Evolutionary conservation across 2,797 vertebrate genomes (phyloP).

Genomic region (Pseudochirops corinnae): DNA sequence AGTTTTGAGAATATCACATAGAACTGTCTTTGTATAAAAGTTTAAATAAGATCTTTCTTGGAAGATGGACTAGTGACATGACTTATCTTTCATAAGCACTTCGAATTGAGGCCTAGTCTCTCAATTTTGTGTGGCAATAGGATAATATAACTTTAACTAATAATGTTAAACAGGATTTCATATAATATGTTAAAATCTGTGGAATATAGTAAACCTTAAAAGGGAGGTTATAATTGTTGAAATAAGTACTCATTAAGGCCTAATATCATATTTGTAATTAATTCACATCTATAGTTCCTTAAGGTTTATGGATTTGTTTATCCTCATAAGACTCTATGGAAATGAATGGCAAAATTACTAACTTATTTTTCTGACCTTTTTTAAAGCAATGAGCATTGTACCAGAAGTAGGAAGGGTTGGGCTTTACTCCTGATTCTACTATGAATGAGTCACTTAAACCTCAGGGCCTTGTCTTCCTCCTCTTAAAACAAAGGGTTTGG

Average conservation of each 20-base stretch:
- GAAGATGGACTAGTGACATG: background rate
- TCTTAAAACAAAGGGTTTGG: slow-evolving; percentile 1
- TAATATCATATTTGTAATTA: background rate
- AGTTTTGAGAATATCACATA: background rate
- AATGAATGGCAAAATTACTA: slow-evolving; percentile 19
- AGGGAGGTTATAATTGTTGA: background rate
- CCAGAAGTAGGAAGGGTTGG: background rate
- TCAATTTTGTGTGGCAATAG: background rate
- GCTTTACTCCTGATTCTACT: background rate
- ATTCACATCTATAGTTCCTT: background rate
- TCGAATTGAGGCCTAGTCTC: background rate
- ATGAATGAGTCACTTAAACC: slow-evolving; percentile 1
- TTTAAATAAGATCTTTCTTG: background rate
- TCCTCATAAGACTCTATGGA: background rate
- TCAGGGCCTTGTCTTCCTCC: background rate
- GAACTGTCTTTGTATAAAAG: background rate
- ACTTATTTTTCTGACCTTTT: slow-evolving; percentile 4
- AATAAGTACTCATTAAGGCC: slow-evolving; percentile 27
- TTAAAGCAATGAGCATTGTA: slow-evolving; percentile 20
- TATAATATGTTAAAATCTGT: background rate
- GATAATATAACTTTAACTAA: slow-evolving; percentile 9
- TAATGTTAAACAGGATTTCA: background rate
- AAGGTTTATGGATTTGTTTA: background rate
- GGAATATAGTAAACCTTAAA: background rate
- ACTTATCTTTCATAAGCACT: background rate